These are phyloP conservation scores for Chondrilla cf. caribensis DNA, from an alignment of 37 sponge, comb jelly and placozoan genomes.

Conservation along the genomic window DNA sequence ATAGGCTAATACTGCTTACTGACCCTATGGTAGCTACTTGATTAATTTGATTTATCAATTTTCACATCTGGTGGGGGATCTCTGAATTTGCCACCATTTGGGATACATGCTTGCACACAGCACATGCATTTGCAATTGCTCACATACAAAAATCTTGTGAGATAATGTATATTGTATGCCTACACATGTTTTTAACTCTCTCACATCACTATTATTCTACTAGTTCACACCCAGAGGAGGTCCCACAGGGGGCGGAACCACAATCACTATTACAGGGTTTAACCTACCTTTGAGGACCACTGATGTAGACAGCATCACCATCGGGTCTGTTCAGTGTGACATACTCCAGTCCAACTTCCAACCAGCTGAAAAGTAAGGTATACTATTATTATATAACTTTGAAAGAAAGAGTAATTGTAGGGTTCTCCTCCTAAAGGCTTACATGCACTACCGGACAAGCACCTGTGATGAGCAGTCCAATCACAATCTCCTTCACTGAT, in stretches of 20 bases:
- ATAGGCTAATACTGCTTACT: no score
- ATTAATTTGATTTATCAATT: no score
- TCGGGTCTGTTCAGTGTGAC: no score
- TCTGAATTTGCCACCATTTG: not conserved
- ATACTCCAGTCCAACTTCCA: no score
- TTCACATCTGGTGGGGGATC: not conserved
- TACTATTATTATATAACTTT: no score
- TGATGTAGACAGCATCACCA: not conserved
- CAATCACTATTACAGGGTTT: not conserved
- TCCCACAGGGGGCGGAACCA: conserved; percentile 2
- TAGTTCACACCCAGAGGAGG: not conserved
- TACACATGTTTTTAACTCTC: not conserved
- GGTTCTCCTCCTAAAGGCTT: not conserved
- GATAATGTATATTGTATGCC: not conserved
- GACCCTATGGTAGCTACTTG: no score
- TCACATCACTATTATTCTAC: not conserved
- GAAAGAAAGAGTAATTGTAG: not conserved
- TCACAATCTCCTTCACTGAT: not conserved
- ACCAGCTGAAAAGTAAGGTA: no score
- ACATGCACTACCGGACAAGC: not conserved
- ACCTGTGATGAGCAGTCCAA: no score
- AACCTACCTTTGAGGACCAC: not conserved
- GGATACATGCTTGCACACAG: not conserved
- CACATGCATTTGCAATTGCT: not conserved
- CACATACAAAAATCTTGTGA: not conserved